Conservation (phyloP, 2,888 invertebrate genomes). For the Hypercompe scribonia region DNA sequence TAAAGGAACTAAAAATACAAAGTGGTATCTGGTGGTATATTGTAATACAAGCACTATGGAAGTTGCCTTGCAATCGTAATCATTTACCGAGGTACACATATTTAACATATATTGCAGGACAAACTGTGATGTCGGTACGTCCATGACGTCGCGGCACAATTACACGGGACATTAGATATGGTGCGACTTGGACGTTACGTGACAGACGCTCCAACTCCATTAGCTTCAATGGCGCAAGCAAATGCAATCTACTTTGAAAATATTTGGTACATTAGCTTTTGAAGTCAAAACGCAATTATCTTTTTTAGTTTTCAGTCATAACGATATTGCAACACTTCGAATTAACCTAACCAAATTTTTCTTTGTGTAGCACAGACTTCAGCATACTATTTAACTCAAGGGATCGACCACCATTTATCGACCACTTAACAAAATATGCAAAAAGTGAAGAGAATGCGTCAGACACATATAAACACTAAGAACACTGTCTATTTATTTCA, state of each 20-base stretch:
- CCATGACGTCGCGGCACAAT: constrained; percentile 35
- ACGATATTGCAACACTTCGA: not conserved
- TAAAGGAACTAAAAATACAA: too few species aligned
- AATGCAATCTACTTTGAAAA: constrained; percentile 30
- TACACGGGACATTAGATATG: constrained; percentile 45
- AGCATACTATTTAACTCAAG: not conserved
- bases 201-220: constrained; percentile 26
- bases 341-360: not conserved
- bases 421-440: not conserved
- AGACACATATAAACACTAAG: too few species aligned
- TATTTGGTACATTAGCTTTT: constrained; percentile 33
- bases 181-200: constrained; percentile 36
- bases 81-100: not conserved
- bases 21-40: not conserved
- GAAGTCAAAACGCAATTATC: constrained; percentile 29
- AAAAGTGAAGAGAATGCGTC: not conserved
- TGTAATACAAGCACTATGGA: not conserved
- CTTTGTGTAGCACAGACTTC: not conserved
- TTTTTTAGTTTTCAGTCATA: constrained; percentile 8
- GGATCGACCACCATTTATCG: not conserved
- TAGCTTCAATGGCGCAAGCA: constrained; percentile 20
- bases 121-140: constrained; percentile 17
- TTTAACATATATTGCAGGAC: constrained; percentile 29
- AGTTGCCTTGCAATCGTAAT: not conserved
- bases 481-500: too few species aligned